Percentiles rank a stretch among this genome's conserved stretches.
These are phyloP conservation scores for Gallinago paraguaiae DNA, from an alignment of 2,113 vertebrate species.

Conservation along the genomic window DNA sequence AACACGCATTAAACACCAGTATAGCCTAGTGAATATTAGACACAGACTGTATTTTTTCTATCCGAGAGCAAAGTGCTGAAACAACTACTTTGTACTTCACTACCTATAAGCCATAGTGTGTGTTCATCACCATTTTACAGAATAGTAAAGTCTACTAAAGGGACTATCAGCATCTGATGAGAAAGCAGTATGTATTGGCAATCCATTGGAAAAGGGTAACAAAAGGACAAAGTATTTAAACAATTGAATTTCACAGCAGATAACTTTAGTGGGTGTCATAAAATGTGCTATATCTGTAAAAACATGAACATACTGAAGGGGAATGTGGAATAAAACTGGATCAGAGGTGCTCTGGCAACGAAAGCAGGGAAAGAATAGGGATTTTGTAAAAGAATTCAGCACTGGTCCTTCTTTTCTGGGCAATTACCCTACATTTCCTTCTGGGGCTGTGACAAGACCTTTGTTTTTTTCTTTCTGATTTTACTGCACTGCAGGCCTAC, in stretches of 20 bases:
- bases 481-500: neutral
- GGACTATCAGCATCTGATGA: conserved; percentile 64
- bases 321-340: conserved; percentile 44
- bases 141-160: conserved; percentile 42
- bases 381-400: conserved; percentile 48
- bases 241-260: conserved; percentile 50
- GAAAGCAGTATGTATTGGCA: conserved; percentile 62
- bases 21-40: neutral
- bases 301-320: conserved; percentile 12
- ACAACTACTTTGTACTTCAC: conserved; percentile 41
- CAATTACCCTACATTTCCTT: neutral
- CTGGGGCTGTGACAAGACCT: neutral
- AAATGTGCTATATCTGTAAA: conserved; percentile 58
- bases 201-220: conserved; percentile 64
- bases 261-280: conserved; percentile 54
- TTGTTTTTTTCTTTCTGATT: neutral
- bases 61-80: conserved; percentile 42
- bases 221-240: conserved; percentile 62
- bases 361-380: conserved; percentile 6
- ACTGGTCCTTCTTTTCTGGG: neutral
- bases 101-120: neutral
- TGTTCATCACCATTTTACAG: conserved; percentile 30
- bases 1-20: neutral
- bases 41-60: neutral
- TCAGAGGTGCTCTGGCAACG: conserved; percentile 50